Conservation (phyloP, 2,888 invertebrate species). For the Proisotoma minuta region DNA sequence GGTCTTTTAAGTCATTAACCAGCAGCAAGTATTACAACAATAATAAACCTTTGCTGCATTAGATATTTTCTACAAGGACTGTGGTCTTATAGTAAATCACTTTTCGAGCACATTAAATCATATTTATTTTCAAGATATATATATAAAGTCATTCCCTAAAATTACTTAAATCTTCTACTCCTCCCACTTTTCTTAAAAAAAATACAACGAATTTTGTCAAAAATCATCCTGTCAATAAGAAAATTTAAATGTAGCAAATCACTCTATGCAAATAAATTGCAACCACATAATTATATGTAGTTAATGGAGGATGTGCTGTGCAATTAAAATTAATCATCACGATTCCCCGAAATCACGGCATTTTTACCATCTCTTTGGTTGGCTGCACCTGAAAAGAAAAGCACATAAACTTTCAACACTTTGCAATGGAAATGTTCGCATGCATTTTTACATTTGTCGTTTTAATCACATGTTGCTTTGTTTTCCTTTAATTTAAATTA, state of each 20-base stretch:
- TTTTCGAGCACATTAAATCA: conserved; percentile 20
- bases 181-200: conserved; percentile 2
- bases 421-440: not conserved
- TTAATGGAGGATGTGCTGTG: not conserved
- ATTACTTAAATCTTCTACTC: not conserved
- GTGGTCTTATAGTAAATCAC: conserved; percentile 20
- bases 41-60: no score
- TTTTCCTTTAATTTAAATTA: not conserved
- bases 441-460: not conserved
- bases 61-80: conserved; percentile 6
- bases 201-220: not conserved
- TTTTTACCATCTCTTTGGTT: not conserved
- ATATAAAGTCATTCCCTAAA: conserved; percentile 27
- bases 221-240: no score
- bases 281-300: conserved; percentile 2
- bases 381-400: not conserved
- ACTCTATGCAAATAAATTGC: conserved; percentile 1
- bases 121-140: conserved; percentile 21
- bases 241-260: not conserved
- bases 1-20: conserved; percentile 6
- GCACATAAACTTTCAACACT: not conserved
- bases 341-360: not conserved
- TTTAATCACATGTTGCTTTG: not conserved
- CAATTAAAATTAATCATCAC: conserved; percentile 12
- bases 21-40: no score